Base-by-base conservation (phyloP, 1,140 invertebrate genomes). In the Drosophila pectinifera region DNA sequence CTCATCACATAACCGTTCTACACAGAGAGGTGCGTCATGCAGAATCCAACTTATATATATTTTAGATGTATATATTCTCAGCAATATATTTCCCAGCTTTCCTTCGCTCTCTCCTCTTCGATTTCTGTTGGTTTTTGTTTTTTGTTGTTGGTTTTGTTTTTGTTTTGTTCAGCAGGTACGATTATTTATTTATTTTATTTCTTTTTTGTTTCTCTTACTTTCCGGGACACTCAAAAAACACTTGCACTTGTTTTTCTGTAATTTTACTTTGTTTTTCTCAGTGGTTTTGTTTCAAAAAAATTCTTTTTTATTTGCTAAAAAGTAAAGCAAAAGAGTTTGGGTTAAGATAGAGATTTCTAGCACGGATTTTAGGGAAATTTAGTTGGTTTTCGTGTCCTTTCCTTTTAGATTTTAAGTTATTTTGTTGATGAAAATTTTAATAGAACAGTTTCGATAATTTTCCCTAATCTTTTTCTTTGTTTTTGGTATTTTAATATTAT, bases 1-100 rank as follows among this genome's bases (percentile, higher is more conserved):
- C 92, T 92, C 92, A 93, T 93, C 90, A 92, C 92, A 92, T 92
- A 81, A 92, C 91, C 91, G 83, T 91, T 92, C 81, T 61, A 70
- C 74, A 65, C 69, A 84, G 80, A 77, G 38, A 80, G 73, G 84
- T 86, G 83, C 83, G 84, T 88, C 83, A 88, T 69, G 83, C 83
- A 67, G 67, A 56, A 80, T 53, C 49, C 49, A 53, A 53, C 49
- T 53, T 53, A 42, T 42, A 5, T 18, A 34, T 36, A 49, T 49
- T 5, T 49, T 53, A 51, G 18, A 31, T 59, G n/a, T 22, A 38
- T 58, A 42, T 49, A 20, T 34, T 41, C 39, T 31, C 38, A 48
- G 62, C 62, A 34, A 53, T 53, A 53, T 51, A 51, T 51, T 20
- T 51, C 28, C 31, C 28, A 36, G 48, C 18, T 51, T 20, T 10